phyloP scores from a whole-genome alignment of 1,140 invertebrate species.

The Pseudoatta argentina region DNA sequence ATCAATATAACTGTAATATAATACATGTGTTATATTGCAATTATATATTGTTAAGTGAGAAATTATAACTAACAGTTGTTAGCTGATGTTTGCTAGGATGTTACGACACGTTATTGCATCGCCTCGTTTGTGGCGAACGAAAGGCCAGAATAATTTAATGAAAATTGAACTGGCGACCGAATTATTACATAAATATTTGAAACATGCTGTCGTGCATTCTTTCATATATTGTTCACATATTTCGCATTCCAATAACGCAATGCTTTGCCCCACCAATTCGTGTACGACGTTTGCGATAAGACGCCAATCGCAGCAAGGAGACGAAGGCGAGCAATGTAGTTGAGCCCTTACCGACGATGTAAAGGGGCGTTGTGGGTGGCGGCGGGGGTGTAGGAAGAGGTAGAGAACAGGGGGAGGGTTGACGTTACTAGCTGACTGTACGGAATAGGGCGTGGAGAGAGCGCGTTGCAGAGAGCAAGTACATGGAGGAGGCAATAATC shows the following conservation, averaged over 20 bases:
- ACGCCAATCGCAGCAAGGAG: constrained; percentile 23
- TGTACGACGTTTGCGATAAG: constrained; percentile 31
- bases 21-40: no score
- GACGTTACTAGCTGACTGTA: constrained; percentile 78
- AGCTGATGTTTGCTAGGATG: no score
- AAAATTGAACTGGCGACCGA: not conserved
- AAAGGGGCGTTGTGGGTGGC: constrained; percentile 17
- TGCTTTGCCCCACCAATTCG: not conserved
- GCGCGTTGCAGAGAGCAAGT: constrained; percentile 82
- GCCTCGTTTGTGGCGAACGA: not conserved
- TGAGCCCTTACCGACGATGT: constrained; percentile 20
- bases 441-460: constrained; percentile 76
- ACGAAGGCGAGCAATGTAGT: constrained; percentile 47
- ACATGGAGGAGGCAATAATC: constrained; percentile 87
- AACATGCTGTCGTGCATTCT: not conserved
- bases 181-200: not conserved
- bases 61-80: no score
- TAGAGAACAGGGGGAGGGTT: constrained; percentile 21
- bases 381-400: constrained; percentile 1
- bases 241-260: not conserved
- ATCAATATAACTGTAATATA: no score
- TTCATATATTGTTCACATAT: not conserved
- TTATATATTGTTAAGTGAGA: no score
- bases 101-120: not conserved
- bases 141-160: not conserved